These are phyloP conservation scores for Pterocles gutturalis DNA, from an alignment of 2,113 vertebrate genomes.

Conservation along the genomic window DNA sequence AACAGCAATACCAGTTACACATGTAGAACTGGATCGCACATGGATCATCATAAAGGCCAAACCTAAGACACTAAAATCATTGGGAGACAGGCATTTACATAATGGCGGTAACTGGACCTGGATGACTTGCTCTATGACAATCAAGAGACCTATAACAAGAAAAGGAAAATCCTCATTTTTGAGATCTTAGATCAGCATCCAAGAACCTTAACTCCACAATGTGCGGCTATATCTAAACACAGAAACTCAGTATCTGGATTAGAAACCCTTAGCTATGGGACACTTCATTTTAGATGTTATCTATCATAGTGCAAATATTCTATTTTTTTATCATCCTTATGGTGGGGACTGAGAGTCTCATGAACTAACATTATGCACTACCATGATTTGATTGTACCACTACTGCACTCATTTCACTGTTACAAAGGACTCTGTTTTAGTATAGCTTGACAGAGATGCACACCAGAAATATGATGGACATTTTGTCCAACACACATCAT, in stretches of 20 bases:
- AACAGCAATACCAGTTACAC: neutral
- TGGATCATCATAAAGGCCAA: neutral
- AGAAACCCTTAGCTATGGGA: neutral
- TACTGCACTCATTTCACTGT: neutral
- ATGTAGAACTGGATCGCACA: neutral
- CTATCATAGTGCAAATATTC: neutral
- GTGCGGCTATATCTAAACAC: fast-evolving
- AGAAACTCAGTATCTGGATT: neutral
- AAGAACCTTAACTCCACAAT: neutral
- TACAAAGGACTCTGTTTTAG: neutral
- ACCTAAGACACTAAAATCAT: neutral
- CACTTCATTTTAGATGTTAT: neutral
- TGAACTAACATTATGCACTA: neutral
- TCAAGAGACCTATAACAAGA: fast-evolving
- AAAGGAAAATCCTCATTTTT: neutral
- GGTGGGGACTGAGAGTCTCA: neutral
- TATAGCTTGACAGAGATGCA: neutral
- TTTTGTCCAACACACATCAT: constrained; percentile 31
- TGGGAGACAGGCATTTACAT: neutral
- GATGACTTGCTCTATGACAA: neutral
- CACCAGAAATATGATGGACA: neutral
- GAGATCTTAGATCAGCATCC: neutral
- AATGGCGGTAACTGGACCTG: neutral
- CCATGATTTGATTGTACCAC: neutral
- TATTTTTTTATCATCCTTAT: fast-evolving